A percentile compares a stretch with the other conserved stretches of the same genome.
phyloP scores from a whole-genome alignment of 1,140 invertebrate species.

The Euglossa dilemma region DNA sequence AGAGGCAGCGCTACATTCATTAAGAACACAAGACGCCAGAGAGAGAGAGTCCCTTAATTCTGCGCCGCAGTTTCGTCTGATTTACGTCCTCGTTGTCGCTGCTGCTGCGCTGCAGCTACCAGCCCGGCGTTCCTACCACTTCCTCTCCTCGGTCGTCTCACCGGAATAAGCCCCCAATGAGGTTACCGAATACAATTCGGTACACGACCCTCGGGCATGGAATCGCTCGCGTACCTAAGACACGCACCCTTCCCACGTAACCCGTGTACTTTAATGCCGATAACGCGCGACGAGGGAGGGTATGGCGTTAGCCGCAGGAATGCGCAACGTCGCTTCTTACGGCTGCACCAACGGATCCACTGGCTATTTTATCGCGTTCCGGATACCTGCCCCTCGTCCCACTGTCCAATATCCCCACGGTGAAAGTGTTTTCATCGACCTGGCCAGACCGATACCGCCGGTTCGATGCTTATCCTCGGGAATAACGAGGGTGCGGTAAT shows the following conservation, averaged over 20 bases:
- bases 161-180: conserved; percentile 49
- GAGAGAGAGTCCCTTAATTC: conserved; percentile 69
- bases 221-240: conserved; percentile 33
- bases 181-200: conserved; percentile 54
- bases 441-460: background rate
- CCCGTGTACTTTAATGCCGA: conserved; percentile 40
- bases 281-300: conserved; percentile 18
- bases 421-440: conserved; percentile 12
- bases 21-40: conserved; percentile 61
- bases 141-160: conserved; percentile 31
- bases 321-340: conserved; percentile 38
- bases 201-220: conserved; percentile 29
- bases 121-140: conserved; percentile 33
- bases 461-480: background rate
- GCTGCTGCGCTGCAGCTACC: conserved; percentile 9
- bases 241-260: conserved; percentile 19
- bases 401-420: background rate
- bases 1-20: conserved; percentile 71
- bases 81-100: conserved; percentile 68
- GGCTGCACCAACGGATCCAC: background rate
- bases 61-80: conserved; percentile 69
- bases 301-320: conserved; percentile 19
- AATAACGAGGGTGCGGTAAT: background rate
- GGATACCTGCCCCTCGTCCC: background rate
- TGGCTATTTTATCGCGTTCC: conserved; percentile 30